Evolutionary conservation across 2,888 invertebrate species (phyloP).

Genomic region (Ditula angustiorana): DNA sequence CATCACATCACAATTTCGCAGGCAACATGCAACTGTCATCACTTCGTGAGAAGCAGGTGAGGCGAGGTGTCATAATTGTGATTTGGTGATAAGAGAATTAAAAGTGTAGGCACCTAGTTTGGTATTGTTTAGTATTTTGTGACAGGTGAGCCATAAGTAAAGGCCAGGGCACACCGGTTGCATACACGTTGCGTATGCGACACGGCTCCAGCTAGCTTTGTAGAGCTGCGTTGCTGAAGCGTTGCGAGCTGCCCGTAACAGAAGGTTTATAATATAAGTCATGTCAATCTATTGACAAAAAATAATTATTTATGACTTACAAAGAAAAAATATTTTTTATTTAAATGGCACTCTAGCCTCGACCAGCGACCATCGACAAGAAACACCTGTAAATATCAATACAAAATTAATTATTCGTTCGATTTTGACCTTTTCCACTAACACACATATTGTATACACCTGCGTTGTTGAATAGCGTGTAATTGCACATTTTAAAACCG

Average conservation of each 20-base stretch:
- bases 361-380: background rate
- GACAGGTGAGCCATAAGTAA: too few relatives aligned
- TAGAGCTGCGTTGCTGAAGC: too few relatives aligned
- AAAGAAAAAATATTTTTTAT: background rate
- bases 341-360: background rate
- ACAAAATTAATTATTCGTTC: slow-evolving; percentile 31
- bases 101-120: slow-evolving; percentile 4
- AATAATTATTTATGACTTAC: too few relatives aligned
- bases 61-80: background rate
- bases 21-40: slow-evolving; percentile 6
- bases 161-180: too few relatives aligned
- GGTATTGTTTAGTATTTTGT: background rate
- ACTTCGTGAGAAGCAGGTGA: slow-evolving; percentile 32
- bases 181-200: too few relatives aligned
- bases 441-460: slow-evolving; percentile 28
- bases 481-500: slow-evolving; percentile 39
- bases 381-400: slow-evolving; percentile 36
- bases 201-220: too few relatives aligned
- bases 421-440: slow-evolving; percentile 34
- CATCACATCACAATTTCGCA: background rate
- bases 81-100: background rate
- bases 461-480: slow-evolving; percentile 41
- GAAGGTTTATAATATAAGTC: too few relatives aligned
- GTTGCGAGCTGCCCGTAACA: too few relatives aligned
- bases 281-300: too few relatives aligned